A percentile compares a stretch with the other conserved stretches of the same genome.
Evolutionary conservation across 64 coral and sea anemone species (phyloP).

Genomic region (Montipora capricornis): DNA sequence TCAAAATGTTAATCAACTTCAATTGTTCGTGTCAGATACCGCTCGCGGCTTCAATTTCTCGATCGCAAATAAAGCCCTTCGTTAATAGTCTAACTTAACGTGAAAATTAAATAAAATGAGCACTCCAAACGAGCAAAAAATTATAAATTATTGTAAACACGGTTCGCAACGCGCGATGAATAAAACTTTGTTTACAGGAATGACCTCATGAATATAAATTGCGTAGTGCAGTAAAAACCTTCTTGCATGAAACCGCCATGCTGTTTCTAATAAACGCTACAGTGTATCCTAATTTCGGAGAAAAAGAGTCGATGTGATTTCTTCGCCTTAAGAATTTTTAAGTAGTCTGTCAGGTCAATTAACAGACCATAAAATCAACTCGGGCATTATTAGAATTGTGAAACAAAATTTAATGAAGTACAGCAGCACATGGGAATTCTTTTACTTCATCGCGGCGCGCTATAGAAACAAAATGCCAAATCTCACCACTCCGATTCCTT

Average conservation of each 20-base stretch:
- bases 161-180: slow-evolving; percentile 70
- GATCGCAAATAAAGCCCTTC: neutral
- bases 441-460: slow-evolving; percentile 84
- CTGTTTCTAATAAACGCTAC: slow-evolving; percentile 35
- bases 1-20: slow-evolving; percentile 53
- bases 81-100: neutral
- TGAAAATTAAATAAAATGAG: slow-evolving; percentile 39
- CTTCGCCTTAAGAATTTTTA: neutral
- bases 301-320: neutral
- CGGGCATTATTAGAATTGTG: slow-evolving; percentile 48
- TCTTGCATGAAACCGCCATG: slow-evolving; percentile 42
- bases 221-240: slow-evolving; percentile 51
- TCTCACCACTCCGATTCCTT: slow-evolving; percentile 45
- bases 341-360: slow-evolving; percentile 19
- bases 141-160: slow-evolving; percentile 69
- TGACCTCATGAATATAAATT: slow-evolving; percentile 93
- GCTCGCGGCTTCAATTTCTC: slow-evolving; percentile 31
- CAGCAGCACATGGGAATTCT: slow-evolving; percentile 96
- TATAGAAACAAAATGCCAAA: slow-evolving; percentile 91
- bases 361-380: slow-evolving; percentile 56
- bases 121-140: slow-evolving; percentile 74
- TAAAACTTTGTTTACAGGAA: slow-evolving; percentile 96
- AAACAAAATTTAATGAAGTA: slow-evolving; percentile 90
- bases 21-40: slow-evolving; percentile 33
- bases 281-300: neutral